These are phyloP conservation scores for Orchesella cincta DNA, from an alignment of 1,140 invertebrate genomes.

Conservation along the genomic window DNA sequence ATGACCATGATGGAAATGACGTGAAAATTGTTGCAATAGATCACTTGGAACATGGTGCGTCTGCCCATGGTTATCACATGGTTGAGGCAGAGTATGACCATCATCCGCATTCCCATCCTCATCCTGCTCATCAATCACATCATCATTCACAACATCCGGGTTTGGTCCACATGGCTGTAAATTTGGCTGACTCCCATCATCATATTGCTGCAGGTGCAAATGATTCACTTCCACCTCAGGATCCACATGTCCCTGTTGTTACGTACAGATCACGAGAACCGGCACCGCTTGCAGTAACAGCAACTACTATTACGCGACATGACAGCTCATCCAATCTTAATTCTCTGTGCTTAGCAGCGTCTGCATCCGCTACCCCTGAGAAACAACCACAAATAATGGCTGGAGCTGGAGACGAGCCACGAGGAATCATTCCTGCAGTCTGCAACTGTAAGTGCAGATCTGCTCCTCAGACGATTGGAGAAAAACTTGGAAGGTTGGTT, in stretches of 20 bases:
- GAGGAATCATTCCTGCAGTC: neutral
- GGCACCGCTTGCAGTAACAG: neutral
- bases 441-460: neutral
- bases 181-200: neutral
- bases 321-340: neutral
- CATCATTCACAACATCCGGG: neutral
- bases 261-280: neutral
- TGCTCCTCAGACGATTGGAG: neutral
- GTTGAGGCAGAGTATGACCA: neutral
- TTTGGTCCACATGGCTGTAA: neutral
- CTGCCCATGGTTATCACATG: neutral
- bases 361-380: neutral
- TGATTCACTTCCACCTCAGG: neutral
- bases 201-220: neutral
- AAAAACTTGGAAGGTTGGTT: slow-evolving; percentile 34
- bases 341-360: neutral
- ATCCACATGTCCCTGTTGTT: slow-evolving; percentile 4
- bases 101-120: neutral
- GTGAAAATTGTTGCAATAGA: slow-evolving; percentile 4
- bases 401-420: neutral
- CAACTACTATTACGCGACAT: neutral
- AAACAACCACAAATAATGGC: neutral
- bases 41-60: neutral
- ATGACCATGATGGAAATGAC: neutral
- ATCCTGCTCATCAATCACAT: neutral